phyloP scores from a whole-genome alignment of 2,797 vertebrate genomes.

The Simalia tracyae region DNA sequence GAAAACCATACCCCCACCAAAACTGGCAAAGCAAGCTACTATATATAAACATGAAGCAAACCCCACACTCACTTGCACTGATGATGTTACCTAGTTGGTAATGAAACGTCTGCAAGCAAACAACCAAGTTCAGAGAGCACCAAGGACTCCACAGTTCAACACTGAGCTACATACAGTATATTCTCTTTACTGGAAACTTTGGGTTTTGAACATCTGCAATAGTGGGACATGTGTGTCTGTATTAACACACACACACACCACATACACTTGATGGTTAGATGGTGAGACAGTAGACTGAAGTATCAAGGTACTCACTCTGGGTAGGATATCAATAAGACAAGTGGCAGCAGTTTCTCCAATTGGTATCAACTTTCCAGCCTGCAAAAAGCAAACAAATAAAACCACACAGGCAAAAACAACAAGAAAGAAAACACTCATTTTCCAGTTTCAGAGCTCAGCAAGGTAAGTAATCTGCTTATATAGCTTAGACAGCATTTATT shows the following conservation, averaged over 20 bases:
- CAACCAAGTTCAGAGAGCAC: neutral
- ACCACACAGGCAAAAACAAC: neutral
- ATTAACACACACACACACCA: neutral
- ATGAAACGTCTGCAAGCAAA: neutral
- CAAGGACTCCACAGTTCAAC: neutral
- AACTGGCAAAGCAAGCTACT: neutral
- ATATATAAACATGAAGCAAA: neutral
- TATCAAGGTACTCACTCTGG: conserved; percentile 71
- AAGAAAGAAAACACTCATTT: neutral
- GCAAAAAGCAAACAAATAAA: neutral
- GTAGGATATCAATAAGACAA: conserved; percentile 76
- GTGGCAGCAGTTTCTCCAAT: conserved; percentile 60
- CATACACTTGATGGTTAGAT: neutral
- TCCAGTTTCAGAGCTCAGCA: too few relatives aligned
- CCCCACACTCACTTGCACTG: neutral
- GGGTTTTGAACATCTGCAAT: neutral
- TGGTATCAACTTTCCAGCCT: conserved; percentile 80
- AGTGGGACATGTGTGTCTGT: neutral
- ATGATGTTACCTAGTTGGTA: neutral
- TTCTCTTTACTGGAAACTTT: neutral
- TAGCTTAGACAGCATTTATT: neutral
- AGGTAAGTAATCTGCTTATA: neutral
- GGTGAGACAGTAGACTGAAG: neutral
- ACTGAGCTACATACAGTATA: neutral
- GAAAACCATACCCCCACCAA: neutral